A percentile compares a stretch with the other conserved stretches of the same genome.
Conservation (phyloP, 2,888 invertebrate genomes). For the Papilio protenor region DNA sequence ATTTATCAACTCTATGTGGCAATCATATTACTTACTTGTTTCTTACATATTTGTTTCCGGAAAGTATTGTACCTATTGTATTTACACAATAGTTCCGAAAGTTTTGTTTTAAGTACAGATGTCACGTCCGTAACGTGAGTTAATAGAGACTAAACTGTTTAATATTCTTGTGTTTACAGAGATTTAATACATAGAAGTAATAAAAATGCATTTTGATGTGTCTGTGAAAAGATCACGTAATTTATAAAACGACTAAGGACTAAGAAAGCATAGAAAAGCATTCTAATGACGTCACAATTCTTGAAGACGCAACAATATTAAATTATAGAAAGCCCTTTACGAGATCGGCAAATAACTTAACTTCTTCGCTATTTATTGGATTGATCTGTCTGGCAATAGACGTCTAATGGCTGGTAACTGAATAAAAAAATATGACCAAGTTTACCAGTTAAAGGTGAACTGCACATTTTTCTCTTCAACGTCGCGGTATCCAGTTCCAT, state of each 20-base stretch:
- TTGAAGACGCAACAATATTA: background rate
- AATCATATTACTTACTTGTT: background rate
- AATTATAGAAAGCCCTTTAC: no score
- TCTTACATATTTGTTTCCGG: background rate
- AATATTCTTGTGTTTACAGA: background rate
- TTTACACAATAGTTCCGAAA: background rate
- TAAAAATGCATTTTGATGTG: background rate
- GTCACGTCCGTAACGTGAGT: background rate
- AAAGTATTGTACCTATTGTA: background rate
- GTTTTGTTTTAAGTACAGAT: background rate
- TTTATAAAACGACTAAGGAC: background rate
- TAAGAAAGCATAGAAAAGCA: background rate
- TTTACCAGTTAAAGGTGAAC: constrained; percentile 73
- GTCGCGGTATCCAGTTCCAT: constrained; percentile 87
- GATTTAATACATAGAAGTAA: background rate
- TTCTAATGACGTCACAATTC: background rate
- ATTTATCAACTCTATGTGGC: background rate
- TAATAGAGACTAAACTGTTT: background rate
- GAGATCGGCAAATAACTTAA: no score
- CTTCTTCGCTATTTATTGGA: no score
- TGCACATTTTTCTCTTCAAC: constrained; percentile 83
- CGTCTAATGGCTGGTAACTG: no score
- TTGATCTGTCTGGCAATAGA: no score
- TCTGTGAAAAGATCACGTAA: background rate
- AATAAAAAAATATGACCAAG: background rate